phyloP scores from a whole-genome alignment of 1,140 invertebrate species.

The Leptonema lineaticorne region DNA sequence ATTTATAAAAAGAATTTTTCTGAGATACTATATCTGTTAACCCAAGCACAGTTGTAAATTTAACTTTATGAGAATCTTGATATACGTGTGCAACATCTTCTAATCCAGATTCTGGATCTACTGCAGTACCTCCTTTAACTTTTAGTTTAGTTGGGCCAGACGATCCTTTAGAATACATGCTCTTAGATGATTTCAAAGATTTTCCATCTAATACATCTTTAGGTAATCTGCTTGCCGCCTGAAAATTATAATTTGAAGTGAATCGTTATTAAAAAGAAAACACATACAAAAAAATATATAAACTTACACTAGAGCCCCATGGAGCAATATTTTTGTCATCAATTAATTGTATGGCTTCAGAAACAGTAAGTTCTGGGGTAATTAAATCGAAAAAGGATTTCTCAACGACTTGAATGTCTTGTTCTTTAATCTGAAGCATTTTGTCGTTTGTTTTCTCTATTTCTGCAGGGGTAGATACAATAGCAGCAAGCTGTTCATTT shows the following conservation, averaged over 20 bases:
- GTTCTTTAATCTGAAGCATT: constrained; percentile 67
- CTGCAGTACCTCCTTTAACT: constrained; percentile 83
- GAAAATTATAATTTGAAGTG: constrained; percentile 9
- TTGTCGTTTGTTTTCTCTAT: constrained; percentile 67
- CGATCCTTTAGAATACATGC: constrained; percentile 65
- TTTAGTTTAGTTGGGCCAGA: constrained; percentile 73
- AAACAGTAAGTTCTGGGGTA: constrained; percentile 55
- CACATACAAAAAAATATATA: background rate
- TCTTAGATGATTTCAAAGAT: constrained; percentile 63
- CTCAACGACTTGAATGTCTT: constrained; percentile 74
- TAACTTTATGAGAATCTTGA: constrained; percentile 53
- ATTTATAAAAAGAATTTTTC: constrained; percentile 94
- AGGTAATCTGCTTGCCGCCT: constrained; percentile 60
- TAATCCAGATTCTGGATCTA: constrained; percentile 86
- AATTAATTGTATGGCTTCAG: constrained; percentile 65
- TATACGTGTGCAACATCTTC: constrained; percentile 82
- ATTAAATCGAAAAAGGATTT: constrained; percentile 69
- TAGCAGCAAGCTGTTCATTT: constrained; percentile 66
- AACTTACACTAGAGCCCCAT: constrained; percentile 79
- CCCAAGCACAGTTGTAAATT: constrained; percentile 79
- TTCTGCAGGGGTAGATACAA: constrained; percentile 73
- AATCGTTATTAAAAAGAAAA: background rate
- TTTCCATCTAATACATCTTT: constrained; percentile 58
- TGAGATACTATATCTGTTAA: constrained; percentile 82
- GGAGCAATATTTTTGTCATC: constrained; percentile 72